Percentiles rank a stretch among this genome's conserved stretches.
Evolutionary conservation across 2,888 invertebrate genomes (phyloP).

Genomic region (Melieria crassipennis): DNA sequence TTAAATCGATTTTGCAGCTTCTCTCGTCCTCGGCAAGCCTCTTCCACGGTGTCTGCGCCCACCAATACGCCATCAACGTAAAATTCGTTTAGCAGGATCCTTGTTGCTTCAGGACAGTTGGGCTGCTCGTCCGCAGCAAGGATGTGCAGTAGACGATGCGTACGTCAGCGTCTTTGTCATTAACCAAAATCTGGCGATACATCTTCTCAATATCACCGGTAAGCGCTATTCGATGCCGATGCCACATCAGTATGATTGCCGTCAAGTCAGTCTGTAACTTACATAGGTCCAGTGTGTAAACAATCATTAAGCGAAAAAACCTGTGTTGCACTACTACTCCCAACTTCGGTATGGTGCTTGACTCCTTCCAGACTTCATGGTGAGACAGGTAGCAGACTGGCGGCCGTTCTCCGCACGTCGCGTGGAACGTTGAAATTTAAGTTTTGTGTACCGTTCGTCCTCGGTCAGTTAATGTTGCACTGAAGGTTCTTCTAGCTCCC

Average conservation of each 20-base stretch:
- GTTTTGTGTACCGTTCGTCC: background rate
- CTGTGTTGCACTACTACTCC: background rate
- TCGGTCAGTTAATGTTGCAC: background rate
- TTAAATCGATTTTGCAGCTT: background rate
- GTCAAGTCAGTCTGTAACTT: background rate
- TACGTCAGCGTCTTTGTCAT: conserved; percentile 4
- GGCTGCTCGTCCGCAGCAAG: background rate
- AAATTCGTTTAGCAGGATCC: background rate
- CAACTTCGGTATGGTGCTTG: conserved; percentile 1
- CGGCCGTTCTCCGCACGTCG: background rate
- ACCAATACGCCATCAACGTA: conserved; percentile 1
- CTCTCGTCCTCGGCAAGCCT: background rate
- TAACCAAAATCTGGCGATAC: conserved; percentile 1
- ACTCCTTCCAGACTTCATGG: conserved; percentile 5
- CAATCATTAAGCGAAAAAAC: conserved; percentile 5
- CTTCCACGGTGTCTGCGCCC: background rate
- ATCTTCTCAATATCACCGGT: conserved; percentile 8
- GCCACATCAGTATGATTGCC: background rate
- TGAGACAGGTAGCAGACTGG: conserved; percentile 1
- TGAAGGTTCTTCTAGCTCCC: conserved; percentile 15
- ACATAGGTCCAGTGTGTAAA: background rate
- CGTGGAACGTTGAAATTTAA: background rate
- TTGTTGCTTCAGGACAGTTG: background rate
- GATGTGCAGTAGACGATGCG: conserved; percentile 1
- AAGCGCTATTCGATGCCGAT: background rate